A percentile compares a stretch with the other conserved stretches of the same genome.
These are phyloP conservation scores for Miichthys miiuy DNA, from an alignment of 2,797 vertebrate species.

Conservation along the genomic window DNA sequence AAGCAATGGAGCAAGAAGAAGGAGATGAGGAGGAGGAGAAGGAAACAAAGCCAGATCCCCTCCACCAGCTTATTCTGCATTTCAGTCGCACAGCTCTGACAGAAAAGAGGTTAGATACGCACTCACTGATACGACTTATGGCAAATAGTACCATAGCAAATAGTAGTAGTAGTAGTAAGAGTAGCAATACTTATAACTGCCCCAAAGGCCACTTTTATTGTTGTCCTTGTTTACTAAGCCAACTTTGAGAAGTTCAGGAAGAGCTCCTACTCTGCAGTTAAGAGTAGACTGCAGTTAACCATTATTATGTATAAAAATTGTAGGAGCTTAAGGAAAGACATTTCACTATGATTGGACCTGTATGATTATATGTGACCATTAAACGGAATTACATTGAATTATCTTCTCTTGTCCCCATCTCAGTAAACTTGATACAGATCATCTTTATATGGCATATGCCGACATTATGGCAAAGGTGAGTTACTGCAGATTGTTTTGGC, in stretches of 20 bases:
- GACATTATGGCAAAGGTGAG: slow-evolving; percentile 98
- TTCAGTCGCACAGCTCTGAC: slow-evolving; percentile 95
- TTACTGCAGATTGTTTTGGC: background rate
- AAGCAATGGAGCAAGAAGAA: slow-evolving; percentile 91
- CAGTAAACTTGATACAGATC: slow-evolving; percentile 95
- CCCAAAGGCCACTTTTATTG: no score
- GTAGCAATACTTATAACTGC: no score
- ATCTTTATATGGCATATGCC: slow-evolving; percentile 95
- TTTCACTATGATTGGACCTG: no score
- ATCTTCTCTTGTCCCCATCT: slow-evolving; percentile 34
- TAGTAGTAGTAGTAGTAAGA: no score
- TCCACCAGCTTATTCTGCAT: slow-evolving; percentile 96
- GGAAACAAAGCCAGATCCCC: slow-evolving; percentile 93
- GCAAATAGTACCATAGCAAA: no score
- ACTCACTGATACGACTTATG: background rate
- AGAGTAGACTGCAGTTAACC: no score
- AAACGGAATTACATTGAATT: background rate
- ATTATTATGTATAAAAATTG: no score
- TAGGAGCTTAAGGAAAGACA: no score
- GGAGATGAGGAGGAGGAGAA: slow-evolving; percentile 91
- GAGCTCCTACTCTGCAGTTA: no score
- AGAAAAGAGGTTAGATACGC: slow-evolving; percentile 89
- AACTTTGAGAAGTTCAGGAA: no score
- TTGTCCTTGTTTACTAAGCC: background rate
- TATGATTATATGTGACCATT: no score